These are phyloP conservation scores for Anolis carolinensis DNA, from an alignment of 2,113 vertebrate genomes.

Conservation along the genomic window DNA sequence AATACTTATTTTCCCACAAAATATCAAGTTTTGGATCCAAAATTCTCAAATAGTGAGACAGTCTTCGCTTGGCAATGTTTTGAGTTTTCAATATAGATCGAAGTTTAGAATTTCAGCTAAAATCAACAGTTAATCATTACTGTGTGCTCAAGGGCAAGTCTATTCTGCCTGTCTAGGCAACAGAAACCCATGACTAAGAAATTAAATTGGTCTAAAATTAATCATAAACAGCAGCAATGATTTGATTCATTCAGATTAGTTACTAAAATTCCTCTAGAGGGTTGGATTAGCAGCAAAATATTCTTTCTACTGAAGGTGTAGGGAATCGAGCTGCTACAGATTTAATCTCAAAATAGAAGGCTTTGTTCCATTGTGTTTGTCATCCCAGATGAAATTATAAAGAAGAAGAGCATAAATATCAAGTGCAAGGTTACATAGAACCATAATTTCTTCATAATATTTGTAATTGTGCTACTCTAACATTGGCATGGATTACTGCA, in stretches of 20 bases:
- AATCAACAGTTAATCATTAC: constrained; percentile 60
- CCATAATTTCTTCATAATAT: neutral
- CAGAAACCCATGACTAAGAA: constrained; percentile 71
- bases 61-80: too few relatives aligned
- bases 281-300: constrained; percentile 63
- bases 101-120: constrained; percentile 47
- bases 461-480: neutral
- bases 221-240: constrained; percentile 63
- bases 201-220: constrained; percentile 72
- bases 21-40: too few relatives aligned
- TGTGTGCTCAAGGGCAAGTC: constrained; percentile 66
- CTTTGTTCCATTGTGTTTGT: neutral
- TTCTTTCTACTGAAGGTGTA: constrained; percentile 46
- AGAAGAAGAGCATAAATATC: neutral
- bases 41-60: too few relatives aligned
- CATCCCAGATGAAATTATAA: neutral
- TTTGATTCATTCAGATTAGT: constrained; percentile 70
- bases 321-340: constrained; percentile 42
- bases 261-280: constrained; percentile 67
- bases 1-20: too few relatives aligned
- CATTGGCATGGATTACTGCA: too few relatives aligned
- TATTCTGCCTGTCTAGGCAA: constrained; percentile 54
- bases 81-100: too few relatives aligned
- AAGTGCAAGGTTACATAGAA: neutral
- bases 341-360: constrained; percentile 51